phyloP scores from a whole-genome alignment of 2,113 vertebrate genomes.

The Gnathonemus longibarbis region DNA sequence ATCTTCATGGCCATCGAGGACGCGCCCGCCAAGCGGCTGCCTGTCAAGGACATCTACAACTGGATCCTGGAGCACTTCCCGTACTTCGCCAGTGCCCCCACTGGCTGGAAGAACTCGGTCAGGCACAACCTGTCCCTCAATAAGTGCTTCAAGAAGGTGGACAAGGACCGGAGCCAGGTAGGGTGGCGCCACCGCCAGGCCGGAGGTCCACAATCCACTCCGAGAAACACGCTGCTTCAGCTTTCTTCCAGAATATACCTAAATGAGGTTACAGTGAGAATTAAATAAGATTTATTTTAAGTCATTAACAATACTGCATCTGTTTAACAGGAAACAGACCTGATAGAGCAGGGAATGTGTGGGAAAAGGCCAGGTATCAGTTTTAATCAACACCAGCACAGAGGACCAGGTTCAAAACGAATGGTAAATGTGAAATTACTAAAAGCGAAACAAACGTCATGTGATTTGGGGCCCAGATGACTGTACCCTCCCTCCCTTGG shows the following conservation, averaged over 20 bases:
- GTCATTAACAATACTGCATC: background rate
- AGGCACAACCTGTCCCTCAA: slow-evolving; percentile 94
- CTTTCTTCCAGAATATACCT: background rate
- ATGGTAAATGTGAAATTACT: background rate
- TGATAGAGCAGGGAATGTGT: background rate
- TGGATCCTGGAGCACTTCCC: slow-evolving; percentile 99
- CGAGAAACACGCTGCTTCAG: background rate
- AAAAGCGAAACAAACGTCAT: background rate
- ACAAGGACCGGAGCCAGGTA: slow-evolving; percentile 98
- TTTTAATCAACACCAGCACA: background rate
- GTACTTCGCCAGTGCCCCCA: slow-evolving; percentile 91
- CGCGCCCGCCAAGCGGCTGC: slow-evolving; percentile 88
- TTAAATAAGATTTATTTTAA: background rate
- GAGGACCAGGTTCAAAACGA: background rate
- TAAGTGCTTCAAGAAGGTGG: slow-evolving; percentile 99
- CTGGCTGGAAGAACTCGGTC: slow-evolving; percentile 99
- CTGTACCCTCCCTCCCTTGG: background rate
- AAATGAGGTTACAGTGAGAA: background rate
- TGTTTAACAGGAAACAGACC: background rate
- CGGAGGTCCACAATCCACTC: background rate
- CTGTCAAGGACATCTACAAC: slow-evolving; percentile 97
- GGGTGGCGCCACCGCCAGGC: slow-evolving; percentile 28
- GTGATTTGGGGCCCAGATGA: background rate
- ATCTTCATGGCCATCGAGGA: slow-evolving; percentile 99
- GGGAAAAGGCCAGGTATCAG: background rate